phyloP scores from a whole-genome alignment of 2,888 invertebrate genomes.

The Antheraea assamensis region DNA sequence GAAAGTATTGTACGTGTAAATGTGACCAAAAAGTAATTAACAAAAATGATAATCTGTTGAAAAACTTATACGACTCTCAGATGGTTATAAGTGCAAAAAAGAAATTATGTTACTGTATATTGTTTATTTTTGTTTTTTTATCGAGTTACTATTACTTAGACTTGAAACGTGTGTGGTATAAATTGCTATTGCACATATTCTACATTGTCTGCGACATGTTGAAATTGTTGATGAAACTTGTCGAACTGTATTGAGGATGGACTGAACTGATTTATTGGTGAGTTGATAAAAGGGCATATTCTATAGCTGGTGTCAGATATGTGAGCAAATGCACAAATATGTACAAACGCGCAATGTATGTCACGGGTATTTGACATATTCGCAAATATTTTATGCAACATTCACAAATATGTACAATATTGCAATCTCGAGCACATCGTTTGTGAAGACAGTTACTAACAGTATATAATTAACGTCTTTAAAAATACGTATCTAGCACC shows the following conservation, averaged over 20 bases:
- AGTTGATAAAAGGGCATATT: neutral
- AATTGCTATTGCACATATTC: slow-evolving; percentile 64
- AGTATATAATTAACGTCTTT: no score
- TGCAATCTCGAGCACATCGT: no score
- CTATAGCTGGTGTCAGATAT: neutral
- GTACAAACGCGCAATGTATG: no score
- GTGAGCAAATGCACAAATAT: no score
- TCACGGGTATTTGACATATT: no score
- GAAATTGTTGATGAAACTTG: slow-evolving; percentile 70
- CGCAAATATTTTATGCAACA: no score
- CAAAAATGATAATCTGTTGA: neutral
- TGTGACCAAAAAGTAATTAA: neutral
- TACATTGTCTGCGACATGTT: slow-evolving; percentile 71
- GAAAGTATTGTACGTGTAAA: slow-evolving; percentile 18
- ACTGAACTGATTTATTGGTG: slow-evolving; percentile 13
- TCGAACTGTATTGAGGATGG: slow-evolving; percentile 64
- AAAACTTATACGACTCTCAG: slow-evolving; percentile 46
- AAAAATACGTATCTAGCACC: no score
- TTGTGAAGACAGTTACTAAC: no score
- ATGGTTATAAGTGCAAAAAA: slow-evolving; percentile 69
- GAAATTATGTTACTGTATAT: slow-evolving; percentile 58
- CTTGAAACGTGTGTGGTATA: slow-evolving; percentile 69
- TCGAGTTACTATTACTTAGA: slow-evolving; percentile 61
- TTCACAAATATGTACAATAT: no score
- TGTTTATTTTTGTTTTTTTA: slow-evolving; percentile 49